Evolutionary conservation across 30 jellyfish, hydroid and myxozoan species (phyloP).

Genomic region (Morbakka virulenta): DNA sequence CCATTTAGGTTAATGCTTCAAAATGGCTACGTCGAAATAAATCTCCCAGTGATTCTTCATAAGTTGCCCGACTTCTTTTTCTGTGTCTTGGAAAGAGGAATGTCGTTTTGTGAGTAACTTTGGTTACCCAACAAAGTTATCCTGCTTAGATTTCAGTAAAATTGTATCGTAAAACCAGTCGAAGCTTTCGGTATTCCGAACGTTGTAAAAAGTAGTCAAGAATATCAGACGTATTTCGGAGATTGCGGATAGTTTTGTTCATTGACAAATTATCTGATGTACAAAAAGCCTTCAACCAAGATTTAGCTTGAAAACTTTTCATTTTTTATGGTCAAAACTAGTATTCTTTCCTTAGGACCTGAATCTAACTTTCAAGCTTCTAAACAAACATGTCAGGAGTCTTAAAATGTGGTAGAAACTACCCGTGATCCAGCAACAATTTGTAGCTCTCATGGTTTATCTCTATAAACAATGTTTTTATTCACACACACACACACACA

Average conservation of each 20-base stretch:
- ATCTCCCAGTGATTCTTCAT: constrained; percentile 15
- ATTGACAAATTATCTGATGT: constrained; percentile 54
- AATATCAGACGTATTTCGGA: constrained; percentile 45
- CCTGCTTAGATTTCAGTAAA: constrained; percentile 20
- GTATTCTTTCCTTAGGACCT: constrained; percentile 46
- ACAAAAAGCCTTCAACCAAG: constrained; percentile 59
- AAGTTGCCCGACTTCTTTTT: constrained; percentile 20
- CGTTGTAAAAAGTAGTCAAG: constrained; percentile 32
- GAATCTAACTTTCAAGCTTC: constrained; percentile 35
- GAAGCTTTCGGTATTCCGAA: constrained; percentile 42
- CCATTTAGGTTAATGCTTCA: constrained; percentile 18
- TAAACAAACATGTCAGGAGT: constrained; percentile 33
- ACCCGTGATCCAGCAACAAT: constrained; percentile 43
- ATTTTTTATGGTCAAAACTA: constrained; percentile 44
- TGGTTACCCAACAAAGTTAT: constrained; percentile 9
- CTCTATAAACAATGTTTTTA: too few relatives aligned
- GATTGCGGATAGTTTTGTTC: constrained; percentile 48
- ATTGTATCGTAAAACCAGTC: constrained; percentile 12
- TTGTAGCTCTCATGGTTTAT: constrained; percentile 61
- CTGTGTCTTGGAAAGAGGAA: constrained; percentile 14
- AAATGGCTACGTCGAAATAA: constrained; percentile 19
- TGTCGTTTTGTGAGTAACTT: constrained; percentile 27
- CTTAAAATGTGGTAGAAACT: constrained; percentile 21
- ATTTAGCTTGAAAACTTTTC: constrained; percentile 48
- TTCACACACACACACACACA: too few relatives aligned